Percentiles rank a stretch among this genome's conserved stretches.
Evolutionary conservation across 2,113 vertebrate genomes (phyloP).

Genomic region (Austrofundulus limnaeus): DNA sequence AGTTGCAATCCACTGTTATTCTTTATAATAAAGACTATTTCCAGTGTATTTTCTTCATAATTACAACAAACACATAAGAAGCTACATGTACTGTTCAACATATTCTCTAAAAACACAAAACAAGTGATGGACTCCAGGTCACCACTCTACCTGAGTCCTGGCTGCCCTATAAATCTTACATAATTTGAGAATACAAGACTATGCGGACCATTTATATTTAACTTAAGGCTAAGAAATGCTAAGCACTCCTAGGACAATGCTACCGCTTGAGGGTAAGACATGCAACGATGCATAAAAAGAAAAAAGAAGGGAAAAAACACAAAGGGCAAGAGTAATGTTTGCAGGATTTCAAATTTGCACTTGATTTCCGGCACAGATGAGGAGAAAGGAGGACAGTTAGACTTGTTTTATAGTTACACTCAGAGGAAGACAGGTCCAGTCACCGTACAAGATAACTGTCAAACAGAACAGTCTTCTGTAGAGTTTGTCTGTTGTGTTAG

Average conservation of each 20-base stretch:
- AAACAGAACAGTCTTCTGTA: conserved; percentile 2
- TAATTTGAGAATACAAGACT: not conserved
- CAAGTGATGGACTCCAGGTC: not conserved
- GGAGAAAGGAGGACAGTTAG: not conserved
- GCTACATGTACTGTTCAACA: too few species aligned
- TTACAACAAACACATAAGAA: not conserved
- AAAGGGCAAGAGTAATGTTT: not conserved
- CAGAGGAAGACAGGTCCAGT: not conserved
- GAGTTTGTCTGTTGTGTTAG: conserved; percentile 29
- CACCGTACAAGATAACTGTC: conserved; percentile 9
- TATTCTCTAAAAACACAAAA: too few species aligned
- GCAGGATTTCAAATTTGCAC: not conserved
- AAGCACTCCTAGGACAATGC: not conserved
- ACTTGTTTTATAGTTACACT: not conserved
- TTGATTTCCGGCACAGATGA: not conserved
- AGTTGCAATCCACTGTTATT: too few species aligned
- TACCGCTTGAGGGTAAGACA: not conserved
- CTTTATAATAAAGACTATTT: too few species aligned
- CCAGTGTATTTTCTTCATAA: not conserved
- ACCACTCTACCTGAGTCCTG: not conserved
- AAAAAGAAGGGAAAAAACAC: too few species aligned
- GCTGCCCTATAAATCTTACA: not conserved
- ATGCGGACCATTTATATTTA: not conserved
- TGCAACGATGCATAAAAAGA: conserved; percentile 9
- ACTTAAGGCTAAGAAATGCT: not conserved